Evolutionary conservation across 2,888 invertebrate genomes (phyloP), one percentile per base, ranked within the genome.

Genomic region (Lithodes maja): DNA sequence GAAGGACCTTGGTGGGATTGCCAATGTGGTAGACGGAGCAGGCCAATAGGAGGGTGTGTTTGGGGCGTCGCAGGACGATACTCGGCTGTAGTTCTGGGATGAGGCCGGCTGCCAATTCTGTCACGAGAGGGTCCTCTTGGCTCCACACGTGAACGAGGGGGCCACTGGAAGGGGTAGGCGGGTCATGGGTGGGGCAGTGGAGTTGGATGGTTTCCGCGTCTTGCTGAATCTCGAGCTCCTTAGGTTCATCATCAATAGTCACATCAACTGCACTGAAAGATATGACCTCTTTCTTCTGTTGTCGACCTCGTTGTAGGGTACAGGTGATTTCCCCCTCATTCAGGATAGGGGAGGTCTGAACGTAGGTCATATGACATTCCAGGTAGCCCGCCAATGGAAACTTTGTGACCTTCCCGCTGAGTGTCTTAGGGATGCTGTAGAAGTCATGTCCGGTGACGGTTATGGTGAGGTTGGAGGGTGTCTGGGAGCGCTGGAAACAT

Each of bases 61-160:
- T 61, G 1, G 68, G 69, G 15, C n/a, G 61, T n/a, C 3, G 7
- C 50, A 85, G 33, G 12, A 50, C 15, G 3, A 85, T 3, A 12
- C 3, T 52, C 15, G 78, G 9, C 17, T 17, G 55, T 53, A 69
- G 55, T 3, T 49, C 9, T 9, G 75, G 5, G 5, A 77, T 79
- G 3, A 55, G 69, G 7, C 7, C 7, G 17, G 53, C 55, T 17
- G 68, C 78, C 9, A 49, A 33, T 53, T 68, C 17, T 9, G 2
- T 1, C 9, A 7, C 85, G 50, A n/a, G 15, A 7, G 12, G 7
- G 9, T 81, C 89, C 33, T 85, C 82, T 81, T 89, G 75, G 33
- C 33, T 33, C 89, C 89, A 89, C 69, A 89, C 89, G 82, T 82
- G 77, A n/a, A 86, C 78, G 7, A 83, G 69, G 50, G 89, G 89